These are phyloP conservation scores for Eulimnadia texana DNA, from an alignment of 1,140 invertebrate genomes.

Conservation along the genomic window DNA sequence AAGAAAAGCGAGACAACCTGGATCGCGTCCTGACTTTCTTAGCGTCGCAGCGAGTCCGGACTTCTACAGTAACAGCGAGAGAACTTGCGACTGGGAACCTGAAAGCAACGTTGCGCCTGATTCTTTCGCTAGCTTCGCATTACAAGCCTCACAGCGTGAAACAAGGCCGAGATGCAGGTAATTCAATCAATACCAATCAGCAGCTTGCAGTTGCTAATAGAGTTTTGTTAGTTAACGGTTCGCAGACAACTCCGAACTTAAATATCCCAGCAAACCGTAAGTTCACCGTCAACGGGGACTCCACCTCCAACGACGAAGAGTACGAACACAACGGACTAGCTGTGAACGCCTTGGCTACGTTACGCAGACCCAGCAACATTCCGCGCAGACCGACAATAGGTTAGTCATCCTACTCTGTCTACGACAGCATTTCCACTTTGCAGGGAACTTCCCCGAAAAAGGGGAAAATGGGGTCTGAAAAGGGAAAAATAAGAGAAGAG, in stretches of 20 bases:
- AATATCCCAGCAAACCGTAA: conserved; percentile 17
- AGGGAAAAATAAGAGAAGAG: no score
- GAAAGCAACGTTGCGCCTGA: conserved; percentile 35
- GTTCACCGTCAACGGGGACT: conserved; percentile 2
- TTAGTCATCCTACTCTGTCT: neutral
- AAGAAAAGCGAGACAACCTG: conserved; percentile 31
- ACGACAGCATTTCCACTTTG: no score
- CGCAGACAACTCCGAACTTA: conserved; percentile 16
- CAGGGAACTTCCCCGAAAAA: no score
- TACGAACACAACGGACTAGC: neutral
- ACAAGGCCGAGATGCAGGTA: conserved; percentile 14
- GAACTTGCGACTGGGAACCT: conserved; percentile 35
- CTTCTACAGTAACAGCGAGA: conserved; percentile 10
- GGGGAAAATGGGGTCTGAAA: no score
- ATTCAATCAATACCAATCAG: neutral
- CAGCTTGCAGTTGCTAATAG: neutral
- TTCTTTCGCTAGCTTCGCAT: conserved; percentile 35
- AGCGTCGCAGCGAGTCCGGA: conserved; percentile 15
- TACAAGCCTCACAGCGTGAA: conserved; percentile 32
- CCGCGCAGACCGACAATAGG: neutral
- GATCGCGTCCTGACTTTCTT: conserved; percentile 31
- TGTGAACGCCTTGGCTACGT: conserved; percentile 13
- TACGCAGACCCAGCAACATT: conserved; percentile 4
- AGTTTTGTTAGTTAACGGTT: conserved; percentile 5
- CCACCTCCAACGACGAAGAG: neutral